Percentiles rank a stretch among this genome's conserved stretches.
phyloP scores from a whole-genome alignment of 53 echinoderm and acorn worm genomes.

The Echinarachnius parma region DNA sequence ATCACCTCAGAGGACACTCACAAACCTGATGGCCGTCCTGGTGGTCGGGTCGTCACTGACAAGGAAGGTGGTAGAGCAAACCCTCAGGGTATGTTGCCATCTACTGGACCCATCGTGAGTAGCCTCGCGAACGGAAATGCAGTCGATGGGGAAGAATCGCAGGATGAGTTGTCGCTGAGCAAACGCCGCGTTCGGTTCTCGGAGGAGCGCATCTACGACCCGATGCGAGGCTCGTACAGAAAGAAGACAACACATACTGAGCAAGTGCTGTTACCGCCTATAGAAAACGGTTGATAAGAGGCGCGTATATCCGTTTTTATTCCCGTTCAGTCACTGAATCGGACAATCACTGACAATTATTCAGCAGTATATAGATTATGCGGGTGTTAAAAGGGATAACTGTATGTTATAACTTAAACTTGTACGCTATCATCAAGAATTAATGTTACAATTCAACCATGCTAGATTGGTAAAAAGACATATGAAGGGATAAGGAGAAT shows the following conservation, averaged over 20 bases:
- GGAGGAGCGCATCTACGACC: slow-evolving; percentile 40
- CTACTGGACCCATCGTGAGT: not conserved
- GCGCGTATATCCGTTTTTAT: too few species aligned
- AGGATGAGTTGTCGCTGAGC: not conserved
- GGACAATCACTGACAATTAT: too few species aligned
- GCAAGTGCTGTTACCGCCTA: slow-evolving; percentile 4
- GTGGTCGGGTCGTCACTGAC: slow-evolving; percentile 13
- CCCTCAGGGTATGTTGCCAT: slow-evolving; percentile 22
- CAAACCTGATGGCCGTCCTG: not conserved
- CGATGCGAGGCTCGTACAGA: slow-evolving; percentile 33
- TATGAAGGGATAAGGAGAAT: too few species aligned
- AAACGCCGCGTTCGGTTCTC: slow-evolving; percentile 55
- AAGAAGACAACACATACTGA: not conserved
- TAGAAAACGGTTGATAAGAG: slow-evolving; percentile 16
- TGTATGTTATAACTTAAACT: too few species aligned
- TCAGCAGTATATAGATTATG: too few species aligned
- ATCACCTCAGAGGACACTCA: not conserved
- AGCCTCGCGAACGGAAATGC: not conserved
- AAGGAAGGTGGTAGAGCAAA: slow-evolving; percentile 14
- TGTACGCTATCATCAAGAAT: too few species aligned
- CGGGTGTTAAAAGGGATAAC: too few species aligned
- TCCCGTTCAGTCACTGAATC: too few species aligned
- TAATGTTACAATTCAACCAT: too few species aligned
- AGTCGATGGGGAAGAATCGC: not conserved
- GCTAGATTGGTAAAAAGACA: too few species aligned